A percentile compares a stretch with the other conserved stretches of the same genome.
Conservation (phyloP, 2,113 vertebrate species). For the Mesitornis unicolor region DNA sequence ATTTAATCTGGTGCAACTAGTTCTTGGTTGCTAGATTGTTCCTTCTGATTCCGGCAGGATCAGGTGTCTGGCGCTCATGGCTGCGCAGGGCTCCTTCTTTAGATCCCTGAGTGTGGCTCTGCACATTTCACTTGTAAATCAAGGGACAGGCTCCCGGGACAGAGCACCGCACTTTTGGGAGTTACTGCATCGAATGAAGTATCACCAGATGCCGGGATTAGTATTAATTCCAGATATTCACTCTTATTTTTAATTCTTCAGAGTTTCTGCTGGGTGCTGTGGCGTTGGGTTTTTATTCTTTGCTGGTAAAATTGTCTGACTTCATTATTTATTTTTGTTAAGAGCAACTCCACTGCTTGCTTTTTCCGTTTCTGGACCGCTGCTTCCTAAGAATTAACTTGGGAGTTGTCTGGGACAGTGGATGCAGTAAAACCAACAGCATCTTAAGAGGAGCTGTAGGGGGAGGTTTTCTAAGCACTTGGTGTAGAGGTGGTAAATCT, state of each 20-base stretch:
- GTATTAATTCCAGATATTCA: not conserved
- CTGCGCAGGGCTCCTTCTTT: not conserved
- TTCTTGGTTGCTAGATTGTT: conserved; percentile 17
- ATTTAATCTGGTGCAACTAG: not conserved
- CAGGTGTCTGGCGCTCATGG: not conserved
- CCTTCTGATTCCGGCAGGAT: not conserved
- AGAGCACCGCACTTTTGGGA: not conserved
- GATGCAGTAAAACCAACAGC: not conserved
- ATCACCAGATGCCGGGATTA: not conserved
- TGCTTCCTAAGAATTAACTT: not conserved
- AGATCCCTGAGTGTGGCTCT: not conserved
- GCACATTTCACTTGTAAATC: conserved; percentile 12
- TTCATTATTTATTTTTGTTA: not conserved
- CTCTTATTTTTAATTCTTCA: not conserved
- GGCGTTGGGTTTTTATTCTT: not conserved
- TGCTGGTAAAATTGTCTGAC: not conserved
- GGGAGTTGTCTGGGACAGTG: not conserved
- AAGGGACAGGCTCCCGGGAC: not conserved
- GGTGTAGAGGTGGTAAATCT: fast-evolving
- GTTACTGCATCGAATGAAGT: not conserved
- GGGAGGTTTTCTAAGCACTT: not conserved
- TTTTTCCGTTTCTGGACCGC: not conserved
- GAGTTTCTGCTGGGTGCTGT: not conserved
- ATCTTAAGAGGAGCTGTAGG: too few relatives aligned
- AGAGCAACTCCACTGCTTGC: not conserved